Evolutionary conservation across 1,140 invertebrate genomes (phyloP), one percentile per base, ranked within the genome.

Genomic region (Halictus rubicundus): DNA sequence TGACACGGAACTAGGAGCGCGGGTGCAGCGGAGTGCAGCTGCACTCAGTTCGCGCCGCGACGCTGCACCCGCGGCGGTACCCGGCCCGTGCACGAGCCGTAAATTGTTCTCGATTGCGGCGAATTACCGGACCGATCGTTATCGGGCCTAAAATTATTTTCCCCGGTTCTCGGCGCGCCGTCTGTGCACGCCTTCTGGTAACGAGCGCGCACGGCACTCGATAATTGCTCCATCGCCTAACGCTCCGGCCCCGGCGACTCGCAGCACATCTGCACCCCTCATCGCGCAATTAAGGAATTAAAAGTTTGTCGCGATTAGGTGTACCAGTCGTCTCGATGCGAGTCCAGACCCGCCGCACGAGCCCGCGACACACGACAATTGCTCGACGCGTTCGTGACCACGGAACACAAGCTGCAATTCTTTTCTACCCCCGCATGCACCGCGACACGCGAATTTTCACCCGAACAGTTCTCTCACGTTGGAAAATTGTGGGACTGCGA

Each of bases 21-120:
- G 14, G 10, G 42, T 14, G 42, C 10, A 14, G 9, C 10, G 4
- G 49, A 16, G 49, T 52, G 49, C 61, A 63, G 75, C 75, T 61
- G 60, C 60, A n/a, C 14, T 46, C 42, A 9, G 42, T 3, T 42
- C 10, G 42, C 42, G 42, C 10, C 65, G 60, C 60, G 60, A 14
- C 69, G 74, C 68, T 42, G 80, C 78, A 61, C 61, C 68, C 39
- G 60, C 78, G 61, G 68, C 83, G 65, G 49, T 49, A 74, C 63
- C 57, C 59, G 79, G 39, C 70, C 80, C 49, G 81, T 81, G 83
- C 82, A 84, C 83, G 82, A 57, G 52, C 72, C 60, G 69, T 74
- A 85, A 85, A 85, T 85, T 84, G 83, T 85, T 81, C 83, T 81
- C 83, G 83, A 85, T 85, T 85, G 73, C 65, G 60, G 78, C 73